Percentiles rank a stretch among this genome's conserved stretches.
Evolutionary conservation across 2,797 vertebrate species (phyloP).

Genomic region (Linurgus olivaceus): DNA sequence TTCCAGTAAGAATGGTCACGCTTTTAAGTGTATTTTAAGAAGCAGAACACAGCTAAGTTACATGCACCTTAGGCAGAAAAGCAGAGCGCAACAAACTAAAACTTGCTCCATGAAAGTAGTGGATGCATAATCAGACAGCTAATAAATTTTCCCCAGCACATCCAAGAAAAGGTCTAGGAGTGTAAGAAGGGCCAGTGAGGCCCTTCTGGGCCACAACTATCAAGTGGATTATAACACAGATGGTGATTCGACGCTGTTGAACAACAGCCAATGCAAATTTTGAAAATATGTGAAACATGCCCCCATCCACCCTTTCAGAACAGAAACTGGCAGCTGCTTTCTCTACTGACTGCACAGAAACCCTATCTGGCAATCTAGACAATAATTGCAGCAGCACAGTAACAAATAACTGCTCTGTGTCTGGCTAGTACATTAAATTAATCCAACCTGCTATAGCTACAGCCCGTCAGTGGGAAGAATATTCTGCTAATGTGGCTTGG

Average conservation of each 20-base stretch:
- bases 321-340: constrained; percentile 56
- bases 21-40: background rate
- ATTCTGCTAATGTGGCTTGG: constrained; percentile 48
- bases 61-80: background rate
- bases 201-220: constrained; percentile 33
- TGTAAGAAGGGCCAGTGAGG: constrained; percentile 14
- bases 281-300: constrained; percentile 60
- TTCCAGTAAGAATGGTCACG: background rate
- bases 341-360: constrained; percentile 37
- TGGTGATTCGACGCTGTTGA: constrained; percentile 24
- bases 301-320: constrained; percentile 44
- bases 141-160: background rate
- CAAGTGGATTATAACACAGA: constrained; percentile 51
- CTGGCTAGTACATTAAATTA: constrained; percentile 60
- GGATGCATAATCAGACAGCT: background rate
- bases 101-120: background rate
- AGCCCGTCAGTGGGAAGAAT: constrained; percentile 33
- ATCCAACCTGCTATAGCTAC: constrained; percentile 55
- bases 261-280: constrained; percentile 53
- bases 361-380: constrained; percentile 52
- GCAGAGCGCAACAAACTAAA: background rate
- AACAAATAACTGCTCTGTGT: constrained; percentile 58
- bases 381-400: constrained; percentile 47
- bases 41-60: background rate
- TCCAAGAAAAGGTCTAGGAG: background rate